Base-by-base conservation (phyloP, 1,140 invertebrate species). In the Drosophila micromelanica region DNA sequence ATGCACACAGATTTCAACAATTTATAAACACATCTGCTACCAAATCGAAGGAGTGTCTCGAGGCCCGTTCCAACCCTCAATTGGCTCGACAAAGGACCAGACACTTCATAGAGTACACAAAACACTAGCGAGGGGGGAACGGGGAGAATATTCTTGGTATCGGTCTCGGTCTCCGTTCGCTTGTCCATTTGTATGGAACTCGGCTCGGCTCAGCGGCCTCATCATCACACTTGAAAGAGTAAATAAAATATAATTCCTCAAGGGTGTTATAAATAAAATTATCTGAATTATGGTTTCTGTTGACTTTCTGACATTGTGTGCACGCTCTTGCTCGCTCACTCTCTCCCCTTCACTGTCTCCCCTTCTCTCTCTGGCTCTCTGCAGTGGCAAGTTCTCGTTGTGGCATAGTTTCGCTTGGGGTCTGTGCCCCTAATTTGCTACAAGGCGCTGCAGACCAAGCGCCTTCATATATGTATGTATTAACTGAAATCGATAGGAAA, bases 191-290 rank as follows among this genome's bases (percentile, higher is more conserved):
- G 56, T 70, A 49, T 27, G 52, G 15, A 27, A 43, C 52, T 62
- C 23, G 55, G 37, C 45, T 57, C 46, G 68, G 68, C 63, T 65
- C 68, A 64, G 60, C 78, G 67, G 64, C 73, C 84, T 87, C 84
- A 89, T 87, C 84, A 87, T 87, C 84, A 87, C 84, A 87, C 84
- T 87, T 87, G 84, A 89, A 89, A 89, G 84, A 89, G 84, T 89
- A 89, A 89, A 89, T 89, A 89, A 89, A 89, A 89, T 89, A 84
- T 89, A 89, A 90, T 90, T 90, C 86, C 86, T 90, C 86, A 86
- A 90, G 86, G 86, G 86, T 90, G 85, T 90, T 90, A 90, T 90
- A 90, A 90, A 90, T 90, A 90, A 90, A 90, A 90, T 90, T 90
- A 90, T 87, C 81, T 90, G 80, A 90, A 90, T 90, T 86, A 90